Evolutionary conservation across 92 coral and sea anemone species (phyloP), one percentile per base, ranked within the genome.

Genomic region (Anthopleura xanthogrammica): DNA sequence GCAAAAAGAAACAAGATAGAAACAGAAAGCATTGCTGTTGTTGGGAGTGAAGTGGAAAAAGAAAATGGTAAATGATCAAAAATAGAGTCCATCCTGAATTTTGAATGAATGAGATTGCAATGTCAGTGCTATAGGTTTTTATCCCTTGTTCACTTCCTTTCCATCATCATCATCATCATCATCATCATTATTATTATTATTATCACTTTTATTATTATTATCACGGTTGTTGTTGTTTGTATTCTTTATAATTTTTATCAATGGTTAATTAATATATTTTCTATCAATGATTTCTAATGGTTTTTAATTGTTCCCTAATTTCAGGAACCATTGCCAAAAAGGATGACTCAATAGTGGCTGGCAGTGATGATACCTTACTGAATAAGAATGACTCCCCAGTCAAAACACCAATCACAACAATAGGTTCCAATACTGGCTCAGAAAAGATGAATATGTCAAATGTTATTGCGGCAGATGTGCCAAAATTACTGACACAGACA

Each of bases 1-100:
- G 43, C 46, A 4, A 84, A 84, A 36, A 84, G n/a, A 77, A 76
- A 74, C 57, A 84, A 84, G 23, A 17, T 77, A 62, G 87, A 84
- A 62, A 22, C n/a, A 60, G 77, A 77, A 42, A 72, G 68, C 24
- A 62, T 52, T 3, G 20, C 5, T 46, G 79, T 11, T 40, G 40
- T 50, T 52, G 58, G 57, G 16, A 22, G 65, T 50, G 62, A 68
- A 81, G 65, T 70, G 24, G 41, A 16, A 39, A 81, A 81, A 68
- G 84, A 81, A 71, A n/a, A 46, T 41, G 84, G 84, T 81, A 81
- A 70, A 43, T 17, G 14, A 16, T 57, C 36, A 29, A 29, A 29
- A 29, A 29, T 29, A 29, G 36, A 29, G 36, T 29, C 36, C 36
- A 29, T 29, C 36, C 36, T 29, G 3, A 58, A 62, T 19, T 6